Base-by-base conservation (phyloP, 2,888 invertebrate genomes). In the Sphaerophoria taeniata region DNA sequence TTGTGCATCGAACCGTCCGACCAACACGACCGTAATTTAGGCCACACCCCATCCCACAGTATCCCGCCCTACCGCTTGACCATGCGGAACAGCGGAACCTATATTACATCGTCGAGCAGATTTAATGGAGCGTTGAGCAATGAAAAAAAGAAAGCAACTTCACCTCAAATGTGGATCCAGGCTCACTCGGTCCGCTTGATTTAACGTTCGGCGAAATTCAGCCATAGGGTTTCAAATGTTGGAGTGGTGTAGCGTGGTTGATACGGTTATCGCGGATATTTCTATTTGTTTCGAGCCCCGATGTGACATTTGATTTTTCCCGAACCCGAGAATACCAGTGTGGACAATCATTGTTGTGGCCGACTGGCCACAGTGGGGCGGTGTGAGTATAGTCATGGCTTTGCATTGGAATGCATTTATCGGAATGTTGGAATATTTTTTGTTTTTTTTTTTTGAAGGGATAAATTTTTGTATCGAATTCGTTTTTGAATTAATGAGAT, bases 131-230 rank as follows among this genome's bases (percentile, higher is more conserved):
- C 60, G 61, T 82, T 53, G 76, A 49, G 71, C n/a, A n/a, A n/a
- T n/a, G 65, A 53, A 72, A 82, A 77, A 49, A 49, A 6, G 24
- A 51, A n/a, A n/a, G n/a, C 16, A 58, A 81, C n/a, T 39, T 39
- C 58, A 47, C 61, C 39, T 36, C 31, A 75, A 80, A 56, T 58
- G 63, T 74, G 55, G 72, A 76, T 55, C 71, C 58, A 71, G 67
- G 81, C 77, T 82, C 36, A 76, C 77, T 82, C 36, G 55, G 69
- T 82, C n/a, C 58, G 77, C 49, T 56, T 82, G 82, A 82, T 82
- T 82, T 73, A 73, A 73, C 72, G 61, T 45, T 69, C n/a, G 65
- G 53, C 24, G 72, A 56, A 67, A 73, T 77, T 77, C 69, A 73
- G 72, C 73, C 77, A 16, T 55, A 7, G 69, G 82, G 51, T 7